These are phyloP conservation scores for Notocelia uddmanniana DNA, from an alignment of 2,888 invertebrate species.

Conservation along the genomic window DNA sequence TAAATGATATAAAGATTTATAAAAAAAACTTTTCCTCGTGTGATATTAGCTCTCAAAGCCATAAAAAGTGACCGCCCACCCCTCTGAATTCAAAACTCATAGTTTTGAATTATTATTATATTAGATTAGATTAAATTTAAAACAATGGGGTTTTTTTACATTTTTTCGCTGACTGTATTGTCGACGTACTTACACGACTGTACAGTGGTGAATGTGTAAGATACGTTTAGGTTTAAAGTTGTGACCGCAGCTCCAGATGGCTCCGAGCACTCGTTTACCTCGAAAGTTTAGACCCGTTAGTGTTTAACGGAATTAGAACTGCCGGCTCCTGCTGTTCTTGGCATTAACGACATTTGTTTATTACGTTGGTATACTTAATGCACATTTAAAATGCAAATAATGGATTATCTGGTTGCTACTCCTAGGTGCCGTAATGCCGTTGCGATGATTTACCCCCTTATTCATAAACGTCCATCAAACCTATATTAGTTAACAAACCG, in stretches of 20 bases:
- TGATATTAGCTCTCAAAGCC: too few species aligned
- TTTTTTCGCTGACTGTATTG: neutral
- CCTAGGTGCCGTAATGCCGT: neutral
- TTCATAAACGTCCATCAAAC: too few species aligned
- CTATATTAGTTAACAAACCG: too few species aligned
- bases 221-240: neutral
- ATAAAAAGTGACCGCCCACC: too few species aligned
- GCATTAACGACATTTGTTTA: neutral
- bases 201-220: too few species aligned
- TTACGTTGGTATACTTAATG: neutral
- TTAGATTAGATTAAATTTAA: too few species aligned
- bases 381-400: neutral
- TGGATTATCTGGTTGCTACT: neutral
- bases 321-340: neutral
- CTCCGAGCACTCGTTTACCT: neutral
- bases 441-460: too few species aligned
- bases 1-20: too few species aligned
- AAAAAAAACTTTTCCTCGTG: too few species aligned
- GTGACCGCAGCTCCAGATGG: neutral
- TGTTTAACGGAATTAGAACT: neutral
- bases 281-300: neutral
- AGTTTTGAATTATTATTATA: too few species aligned
- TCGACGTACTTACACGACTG: neutral
- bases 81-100: too few species aligned
- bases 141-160: too few species aligned